Conservation (phyloP, 2,113 vertebrate genomes). For the Thamnaconus septentrionalis region DNA sequence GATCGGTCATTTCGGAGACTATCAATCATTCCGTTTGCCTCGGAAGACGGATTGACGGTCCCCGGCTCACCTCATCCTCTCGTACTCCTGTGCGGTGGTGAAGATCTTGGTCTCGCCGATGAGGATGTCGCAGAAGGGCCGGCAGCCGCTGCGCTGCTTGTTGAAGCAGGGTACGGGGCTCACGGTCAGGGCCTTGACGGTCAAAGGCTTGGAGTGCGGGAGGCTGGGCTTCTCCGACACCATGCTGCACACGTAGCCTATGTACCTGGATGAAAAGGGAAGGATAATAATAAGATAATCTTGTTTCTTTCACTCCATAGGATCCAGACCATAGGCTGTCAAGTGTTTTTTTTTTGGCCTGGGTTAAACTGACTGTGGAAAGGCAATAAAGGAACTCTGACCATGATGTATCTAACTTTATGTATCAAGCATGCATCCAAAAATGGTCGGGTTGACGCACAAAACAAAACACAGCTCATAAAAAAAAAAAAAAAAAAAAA, state of each 20-base stretch:
- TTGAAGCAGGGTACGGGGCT: slow-evolving; percentile 96
- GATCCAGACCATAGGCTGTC: too few species aligned
- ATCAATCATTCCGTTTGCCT: too few species aligned
- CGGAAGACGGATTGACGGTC: background rate
- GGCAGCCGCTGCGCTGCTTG: slow-evolving; percentile 96
- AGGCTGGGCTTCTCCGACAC: slow-evolving; percentile 90
- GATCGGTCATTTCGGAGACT: too few species aligned
- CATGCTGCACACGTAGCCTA: slow-evolving; percentile 95
- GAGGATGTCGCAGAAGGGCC: slow-evolving; percentile 95
- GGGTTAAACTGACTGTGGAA: too few species aligned
- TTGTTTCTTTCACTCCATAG: background rate
- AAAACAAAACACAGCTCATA: too few species aligned
- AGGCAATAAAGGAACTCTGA: too few species aligned
- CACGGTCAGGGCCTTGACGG: slow-evolving; percentile 88
- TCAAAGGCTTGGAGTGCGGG: slow-evolving; percentile 92
- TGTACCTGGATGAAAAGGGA: slow-evolving; percentile 80
- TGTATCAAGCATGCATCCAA: too few species aligned
- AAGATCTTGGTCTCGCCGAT: slow-evolving; percentile 97
- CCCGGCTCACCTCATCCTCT: slow-evolving; percentile 89
- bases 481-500: too few species aligned
- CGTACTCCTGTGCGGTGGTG: slow-evolving; percentile 91
- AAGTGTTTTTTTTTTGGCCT: too few species aligned
- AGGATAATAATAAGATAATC: background rate
- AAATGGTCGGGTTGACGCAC: too few species aligned
- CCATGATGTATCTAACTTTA: too few species aligned